Conservation (phyloP, 2,888 invertebrate species). For the Bellardia pandia region DNA sequence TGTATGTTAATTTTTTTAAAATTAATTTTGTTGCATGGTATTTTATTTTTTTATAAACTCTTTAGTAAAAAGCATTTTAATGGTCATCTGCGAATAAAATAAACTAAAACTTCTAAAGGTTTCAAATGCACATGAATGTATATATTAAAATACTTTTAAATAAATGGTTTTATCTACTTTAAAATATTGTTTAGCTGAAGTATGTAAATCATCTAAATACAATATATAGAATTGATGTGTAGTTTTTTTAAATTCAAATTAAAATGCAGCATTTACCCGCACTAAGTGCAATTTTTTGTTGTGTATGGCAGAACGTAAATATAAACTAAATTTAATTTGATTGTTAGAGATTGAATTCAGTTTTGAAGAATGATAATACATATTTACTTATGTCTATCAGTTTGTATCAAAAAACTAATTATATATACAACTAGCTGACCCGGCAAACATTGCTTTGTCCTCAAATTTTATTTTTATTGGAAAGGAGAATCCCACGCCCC, state of each 20-base stretch:
- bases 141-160: conserved; percentile 21
- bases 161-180: conserved; percentile 27
- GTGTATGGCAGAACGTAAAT: not conserved
- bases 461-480: too few relatives aligned
- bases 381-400: too few relatives aligned
- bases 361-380: too few relatives aligned
- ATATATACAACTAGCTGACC: too few relatives aligned
- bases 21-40: not conserved
- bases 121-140: not conserved
- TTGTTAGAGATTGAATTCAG: too few relatives aligned
- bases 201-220: conserved; percentile 16
- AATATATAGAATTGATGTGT: conserved; percentile 13
- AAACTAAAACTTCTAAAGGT: conserved; percentile 1
- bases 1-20: not conserved
- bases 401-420: too few relatives aligned
- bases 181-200: not conserved
- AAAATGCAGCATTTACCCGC: conserved; percentile 1
- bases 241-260: not conserved
- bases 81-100: not conserved
- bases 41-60: conserved; percentile 4
- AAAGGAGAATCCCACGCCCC: too few relatives aligned
- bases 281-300: not conserved
- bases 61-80: conserved; percentile 38
- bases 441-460: too few relatives aligned
- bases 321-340: not conserved